A percentile compares a stretch with the other conserved stretches of the same genome.
Conservation (phyloP, 2,888 invertebrate genomes). For the Operophtera brumata region DNA sequence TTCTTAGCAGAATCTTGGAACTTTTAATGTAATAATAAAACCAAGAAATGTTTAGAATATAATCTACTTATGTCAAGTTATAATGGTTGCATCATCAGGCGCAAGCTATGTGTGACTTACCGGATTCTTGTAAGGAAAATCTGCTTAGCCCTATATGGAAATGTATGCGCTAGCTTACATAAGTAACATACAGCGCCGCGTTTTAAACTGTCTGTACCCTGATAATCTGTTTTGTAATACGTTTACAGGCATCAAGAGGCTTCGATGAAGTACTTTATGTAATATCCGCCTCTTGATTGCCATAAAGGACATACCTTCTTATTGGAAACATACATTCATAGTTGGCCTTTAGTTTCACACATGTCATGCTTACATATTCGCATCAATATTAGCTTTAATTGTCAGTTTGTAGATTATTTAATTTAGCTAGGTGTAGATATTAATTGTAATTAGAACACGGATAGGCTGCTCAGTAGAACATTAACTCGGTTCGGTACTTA, state of each 20-base stretch:
- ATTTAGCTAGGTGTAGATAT: too few relatives aligned
- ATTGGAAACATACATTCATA: not conserved
- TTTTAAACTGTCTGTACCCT: conserved; percentile 24
- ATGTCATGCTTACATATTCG: too few relatives aligned
- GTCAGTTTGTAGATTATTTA: too few relatives aligned
- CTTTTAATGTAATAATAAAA: too few relatives aligned
- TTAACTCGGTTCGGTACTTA: too few relatives aligned
- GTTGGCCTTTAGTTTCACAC: too few relatives aligned
- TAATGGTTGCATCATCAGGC: conserved; percentile 49
- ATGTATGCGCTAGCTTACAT: conserved; percentile 40
- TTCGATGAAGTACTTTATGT: conserved; percentile 33
- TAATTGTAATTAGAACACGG: too few relatives aligned
- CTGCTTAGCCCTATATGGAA: conserved; percentile 57
- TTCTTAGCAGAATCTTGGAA: too few relatives aligned
- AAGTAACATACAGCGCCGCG: conserved; percentile 35
- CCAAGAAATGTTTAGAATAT: not conserved
- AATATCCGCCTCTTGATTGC: conserved; percentile 20
- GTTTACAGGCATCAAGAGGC: conserved; percentile 26
- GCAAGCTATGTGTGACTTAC: conserved; percentile 41
- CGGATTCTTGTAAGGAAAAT: conserved; percentile 59
- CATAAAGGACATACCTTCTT: not conserved
- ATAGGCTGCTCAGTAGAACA: too few relatives aligned
- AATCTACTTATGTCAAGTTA: not conserved
- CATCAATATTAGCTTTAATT: too few relatives aligned
- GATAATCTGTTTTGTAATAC: conserved; percentile 39